Evolutionary conservation across 2,797 vertebrate species (phyloP).

Genomic region (Acomys russatus): DNA sequence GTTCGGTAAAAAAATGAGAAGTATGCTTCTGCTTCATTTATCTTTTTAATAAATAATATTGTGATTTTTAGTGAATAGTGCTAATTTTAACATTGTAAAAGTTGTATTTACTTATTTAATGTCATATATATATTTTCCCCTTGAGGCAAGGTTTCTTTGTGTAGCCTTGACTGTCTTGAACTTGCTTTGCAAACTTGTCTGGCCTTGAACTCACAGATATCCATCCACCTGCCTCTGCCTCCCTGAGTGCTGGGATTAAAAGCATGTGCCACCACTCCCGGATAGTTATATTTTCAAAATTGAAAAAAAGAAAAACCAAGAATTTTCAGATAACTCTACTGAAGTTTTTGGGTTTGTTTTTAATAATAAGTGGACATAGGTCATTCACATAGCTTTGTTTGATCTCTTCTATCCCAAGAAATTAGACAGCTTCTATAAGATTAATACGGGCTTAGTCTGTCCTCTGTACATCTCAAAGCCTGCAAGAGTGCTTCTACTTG

Average conservation of each 20-base stretch:
- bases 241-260: too few relatives aligned
- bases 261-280: too few relatives aligned
- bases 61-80: background rate
- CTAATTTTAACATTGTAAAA: conserved; percentile 15
- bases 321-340: conserved; percentile 38
- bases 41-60: conserved; percentile 56
- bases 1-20: conserved; percentile 18
- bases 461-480: background rate
- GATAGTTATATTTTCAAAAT: too few relatives aligned
- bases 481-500: background rate
- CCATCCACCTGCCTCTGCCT: too few relatives aligned
- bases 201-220: too few relatives aligned
- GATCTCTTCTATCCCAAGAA: conserved; percentile 41
- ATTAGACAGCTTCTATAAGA: background rate
- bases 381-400: conserved; percentile 20
- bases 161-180: too few relatives aligned
- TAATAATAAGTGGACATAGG: background rate
- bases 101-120: background rate
- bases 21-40: conserved; percentile 40
- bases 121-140: too few relatives aligned
- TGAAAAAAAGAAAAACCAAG: background rate
- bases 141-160: too few relatives aligned
- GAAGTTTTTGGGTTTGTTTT: background rate
- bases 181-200: too few relatives aligned
- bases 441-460: background rate